phyloP scores from a whole-genome alignment of 2,113 vertebrate species.

The Mesitornis unicolor region DNA sequence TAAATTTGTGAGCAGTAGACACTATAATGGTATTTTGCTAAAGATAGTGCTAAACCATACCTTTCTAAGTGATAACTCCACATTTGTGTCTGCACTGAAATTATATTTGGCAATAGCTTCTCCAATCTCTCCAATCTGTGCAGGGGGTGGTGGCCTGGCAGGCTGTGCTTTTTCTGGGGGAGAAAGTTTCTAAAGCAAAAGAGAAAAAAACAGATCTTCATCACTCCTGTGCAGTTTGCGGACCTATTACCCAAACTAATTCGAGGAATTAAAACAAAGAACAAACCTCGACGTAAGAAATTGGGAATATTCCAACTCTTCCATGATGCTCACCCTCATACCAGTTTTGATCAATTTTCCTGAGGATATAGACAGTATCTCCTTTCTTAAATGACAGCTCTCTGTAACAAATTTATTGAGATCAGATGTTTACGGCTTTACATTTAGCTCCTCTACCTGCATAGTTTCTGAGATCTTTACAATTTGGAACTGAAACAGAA shows the following conservation, averaged over 20 bases:
- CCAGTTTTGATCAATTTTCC: conserved; percentile 98
- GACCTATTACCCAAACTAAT: background rate
- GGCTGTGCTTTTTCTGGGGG: conserved; percentile 91
- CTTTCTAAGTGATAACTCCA: conserved; percentile 96
- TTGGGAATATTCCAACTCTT: conserved; percentile 92
- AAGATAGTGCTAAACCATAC: conserved; percentile 54
- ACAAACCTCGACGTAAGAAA: conserved; percentile 94
- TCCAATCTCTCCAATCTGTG: conserved; percentile 90
- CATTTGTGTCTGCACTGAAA: conserved; percentile 94
- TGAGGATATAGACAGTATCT: conserved; percentile 93
- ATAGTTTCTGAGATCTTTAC: background rate
- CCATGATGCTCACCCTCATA: conserved; percentile 94
- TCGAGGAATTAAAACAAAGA: background rate
- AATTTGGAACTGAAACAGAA: background rate
- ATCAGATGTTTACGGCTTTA: conserved; percentile 6
- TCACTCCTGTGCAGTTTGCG: background rate
- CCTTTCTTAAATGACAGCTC: conserved; percentile 98
- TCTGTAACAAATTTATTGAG: conserved; percentile 77
- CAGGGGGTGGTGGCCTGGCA: conserved; percentile 91
- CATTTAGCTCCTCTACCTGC: background rate
- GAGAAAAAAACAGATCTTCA: background rate
- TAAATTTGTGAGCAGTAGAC: background rate
- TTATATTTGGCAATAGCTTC: conserved; percentile 94
- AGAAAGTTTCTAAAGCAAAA: conserved; percentile 79
- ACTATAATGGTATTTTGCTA: background rate